Conservation (phyloP, 2,888 invertebrate genomes). For the Liodrosophila aerea region DNA sequence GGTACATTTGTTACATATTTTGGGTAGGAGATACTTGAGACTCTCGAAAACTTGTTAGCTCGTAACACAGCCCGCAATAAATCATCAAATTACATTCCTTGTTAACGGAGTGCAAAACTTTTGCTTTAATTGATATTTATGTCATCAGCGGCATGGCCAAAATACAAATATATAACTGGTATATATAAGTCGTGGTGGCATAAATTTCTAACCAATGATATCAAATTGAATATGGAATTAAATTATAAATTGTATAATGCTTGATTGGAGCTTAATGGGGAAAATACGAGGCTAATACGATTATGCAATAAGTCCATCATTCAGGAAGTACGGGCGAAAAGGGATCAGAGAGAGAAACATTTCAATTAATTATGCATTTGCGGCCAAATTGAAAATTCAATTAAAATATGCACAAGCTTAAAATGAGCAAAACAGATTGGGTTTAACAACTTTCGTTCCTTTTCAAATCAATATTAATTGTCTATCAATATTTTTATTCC, state of each 20-base stretch:
- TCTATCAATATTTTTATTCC: conserved; percentile 44
- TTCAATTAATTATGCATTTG: conserved; percentile 70
- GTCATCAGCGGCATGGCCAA: conserved; percentile 5
- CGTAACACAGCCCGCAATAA: conserved; percentile 17
- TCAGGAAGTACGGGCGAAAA: not conserved
- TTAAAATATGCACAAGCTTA: conserved; percentile 55
- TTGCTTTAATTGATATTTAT: conserved; percentile 60
- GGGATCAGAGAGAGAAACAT: conserved; percentile 22
- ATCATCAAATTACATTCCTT: conserved; percentile 40
- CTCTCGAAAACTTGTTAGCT: not conserved
- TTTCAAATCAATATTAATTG: conserved; percentile 58
- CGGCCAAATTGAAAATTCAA: conserved; percentile 51
- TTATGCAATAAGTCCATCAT: conserved; percentile 40
- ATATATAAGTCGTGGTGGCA: conserved; percentile 17
- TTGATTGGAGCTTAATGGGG: conserved; percentile 38
- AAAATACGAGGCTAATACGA: conserved; percentile 50
- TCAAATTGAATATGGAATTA: conserved; percentile 38
- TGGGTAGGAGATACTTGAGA: not conserved
- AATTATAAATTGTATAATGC: conserved; percentile 44
- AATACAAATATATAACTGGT: not conserved
- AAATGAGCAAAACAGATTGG: conserved; percentile 40
- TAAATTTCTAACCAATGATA: conserved; percentile 21
- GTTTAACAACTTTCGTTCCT: conserved; percentile 7
- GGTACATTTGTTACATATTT: not conserved
- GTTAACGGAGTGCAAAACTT: conserved; percentile 50